Conservation (phyloP, 2,113 vertebrate species). For the Anoura caudifer region DNA sequence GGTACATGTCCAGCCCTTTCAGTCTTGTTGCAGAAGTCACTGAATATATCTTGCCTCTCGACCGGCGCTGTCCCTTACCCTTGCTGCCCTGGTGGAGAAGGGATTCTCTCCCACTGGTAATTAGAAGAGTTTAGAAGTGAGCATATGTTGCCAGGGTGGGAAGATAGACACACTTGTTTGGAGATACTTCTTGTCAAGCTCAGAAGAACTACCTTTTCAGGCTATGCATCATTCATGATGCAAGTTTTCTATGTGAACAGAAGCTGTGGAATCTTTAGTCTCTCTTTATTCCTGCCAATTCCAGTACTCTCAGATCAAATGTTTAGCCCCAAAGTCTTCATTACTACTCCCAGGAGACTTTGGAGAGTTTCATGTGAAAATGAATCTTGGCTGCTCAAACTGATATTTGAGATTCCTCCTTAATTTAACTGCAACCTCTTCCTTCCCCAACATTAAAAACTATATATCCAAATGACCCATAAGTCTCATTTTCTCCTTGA, state of each 20-base stretch:
- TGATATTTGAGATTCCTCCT: background rate
- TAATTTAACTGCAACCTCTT: background rate
- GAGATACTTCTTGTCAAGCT: background rate
- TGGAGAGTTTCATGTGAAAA: background rate
- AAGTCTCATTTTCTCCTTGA: slow-evolving; percentile 3
- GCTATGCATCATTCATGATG: background rate
- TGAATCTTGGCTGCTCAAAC: background rate
- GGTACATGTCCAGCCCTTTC: background rate
- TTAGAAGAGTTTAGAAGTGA: background rate
- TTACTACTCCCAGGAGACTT: background rate
- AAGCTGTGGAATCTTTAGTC: background rate
- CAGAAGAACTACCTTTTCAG: background rate
- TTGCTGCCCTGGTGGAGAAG: background rate
- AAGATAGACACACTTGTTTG: background rate
- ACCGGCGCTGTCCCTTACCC: background rate
- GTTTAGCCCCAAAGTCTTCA: background rate
- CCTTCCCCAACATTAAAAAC: background rate
- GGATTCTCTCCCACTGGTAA: background rate
- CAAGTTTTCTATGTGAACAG: background rate
- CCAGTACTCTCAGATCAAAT: background rate
- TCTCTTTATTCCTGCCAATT: background rate
- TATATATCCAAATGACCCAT: background rate
- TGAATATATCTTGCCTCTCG: rapidly evolving
- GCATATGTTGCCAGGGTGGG: background rate
- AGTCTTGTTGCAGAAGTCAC: background rate